Conservation (phyloP, 1,140 invertebrate genomes). For the Sycobia sp. region DNA sequence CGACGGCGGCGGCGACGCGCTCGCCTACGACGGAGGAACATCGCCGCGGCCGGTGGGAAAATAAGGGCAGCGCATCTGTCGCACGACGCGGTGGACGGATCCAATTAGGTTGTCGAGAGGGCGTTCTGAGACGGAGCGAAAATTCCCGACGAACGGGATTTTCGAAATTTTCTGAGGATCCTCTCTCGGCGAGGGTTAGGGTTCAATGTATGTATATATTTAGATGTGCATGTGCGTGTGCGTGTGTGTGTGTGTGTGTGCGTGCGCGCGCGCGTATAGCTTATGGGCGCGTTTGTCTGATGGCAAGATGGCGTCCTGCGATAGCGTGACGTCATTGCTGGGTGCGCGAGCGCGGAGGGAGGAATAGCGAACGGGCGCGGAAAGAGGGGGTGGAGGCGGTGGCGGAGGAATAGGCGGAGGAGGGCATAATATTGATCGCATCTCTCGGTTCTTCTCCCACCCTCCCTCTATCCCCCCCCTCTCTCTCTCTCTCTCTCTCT, state of each 20-base stretch:
- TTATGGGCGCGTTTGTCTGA: constrained; percentile 58
- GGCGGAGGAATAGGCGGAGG: constrained; percentile 27
- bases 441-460: constrained; percentile 56
- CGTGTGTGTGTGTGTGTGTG: too few relatives aligned
- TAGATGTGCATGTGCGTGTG: too few relatives aligned
- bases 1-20: too few relatives aligned
- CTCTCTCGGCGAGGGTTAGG: too few relatives aligned
- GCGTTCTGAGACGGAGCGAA: too few relatives aligned
- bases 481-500: too few relatives aligned
- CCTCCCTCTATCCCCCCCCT: constrained; percentile 52
- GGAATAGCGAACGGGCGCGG: constrained; percentile 21
- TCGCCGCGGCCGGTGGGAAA: too few relatives aligned
- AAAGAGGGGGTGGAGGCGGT: constrained; percentile 26
- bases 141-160: too few relatives aligned
- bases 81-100: constrained; percentile 14
- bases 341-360: constrained; percentile 40
- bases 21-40: too few relatives aligned
- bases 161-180: too few relatives aligned
- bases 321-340: constrained; percentile 58
- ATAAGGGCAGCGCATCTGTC: too few relatives aligned
- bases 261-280: background rate
- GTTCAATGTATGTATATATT: too few relatives aligned
- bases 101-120: constrained; percentile 26
- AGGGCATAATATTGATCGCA: constrained; percentile 61
- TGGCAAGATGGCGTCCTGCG: constrained; percentile 62